These are phyloP conservation scores for Carduelis carduelis DNA, from an alignment of 2,797 vertebrate species.

Conservation along the genomic window DNA sequence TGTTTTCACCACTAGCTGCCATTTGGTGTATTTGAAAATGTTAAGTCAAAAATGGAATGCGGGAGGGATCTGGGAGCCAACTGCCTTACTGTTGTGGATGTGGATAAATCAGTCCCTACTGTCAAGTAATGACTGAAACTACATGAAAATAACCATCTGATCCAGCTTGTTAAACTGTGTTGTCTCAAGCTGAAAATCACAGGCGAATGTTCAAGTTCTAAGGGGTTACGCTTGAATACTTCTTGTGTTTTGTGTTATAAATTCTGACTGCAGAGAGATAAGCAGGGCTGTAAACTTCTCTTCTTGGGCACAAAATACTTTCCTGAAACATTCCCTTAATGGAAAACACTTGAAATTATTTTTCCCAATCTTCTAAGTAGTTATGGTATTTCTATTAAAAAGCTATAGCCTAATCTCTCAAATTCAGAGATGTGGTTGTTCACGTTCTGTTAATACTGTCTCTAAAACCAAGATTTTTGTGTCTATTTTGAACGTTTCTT, in stretches of 20 bases:
- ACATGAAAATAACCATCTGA: background rate
- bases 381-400: background rate
- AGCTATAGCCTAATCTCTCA: background rate
- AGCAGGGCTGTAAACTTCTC: background rate
- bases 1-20: conserved; percentile 53
- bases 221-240: background rate
- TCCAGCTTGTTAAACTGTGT: background rate
- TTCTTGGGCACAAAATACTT: background rate
- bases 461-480: background rate
- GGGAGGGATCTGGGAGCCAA: background rate
- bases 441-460: background rate
- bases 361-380: background rate
- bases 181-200: background rate
- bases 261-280: background rate
- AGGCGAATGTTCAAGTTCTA: background rate
- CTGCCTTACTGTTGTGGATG: background rate
- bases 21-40: conserved; percentile 78
- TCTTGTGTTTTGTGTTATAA: background rate
- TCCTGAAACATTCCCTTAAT: background rate
- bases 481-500: background rate
- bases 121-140: background rate
- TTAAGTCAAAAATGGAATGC: conserved; percentile 80
- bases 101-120: background rate
- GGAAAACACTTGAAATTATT: background rate
- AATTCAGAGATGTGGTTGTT: background rate